These are phyloP conservation scores for Drosophila kokeensis DNA, from an alignment of 2,888 invertebrate genomes.

Conservation along the genomic window DNA sequence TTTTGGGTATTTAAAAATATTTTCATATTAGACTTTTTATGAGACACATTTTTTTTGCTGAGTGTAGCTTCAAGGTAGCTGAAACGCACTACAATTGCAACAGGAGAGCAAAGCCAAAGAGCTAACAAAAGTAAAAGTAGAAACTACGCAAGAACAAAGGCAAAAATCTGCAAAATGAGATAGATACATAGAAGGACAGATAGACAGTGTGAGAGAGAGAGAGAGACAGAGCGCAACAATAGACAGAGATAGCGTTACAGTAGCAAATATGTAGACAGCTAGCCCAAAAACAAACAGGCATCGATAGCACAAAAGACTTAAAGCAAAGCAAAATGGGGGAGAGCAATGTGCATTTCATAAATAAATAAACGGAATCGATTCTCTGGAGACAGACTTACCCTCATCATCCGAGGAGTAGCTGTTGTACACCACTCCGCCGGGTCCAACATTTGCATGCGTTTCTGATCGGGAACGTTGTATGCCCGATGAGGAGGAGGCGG, in stretches of 20 bases:
- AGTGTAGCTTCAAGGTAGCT: constrained; percentile 26
- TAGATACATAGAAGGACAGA: constrained; percentile 22
- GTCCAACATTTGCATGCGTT: constrained; percentile 86
- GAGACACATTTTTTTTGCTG: background rate
- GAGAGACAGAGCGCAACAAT: constrained; percentile 18
- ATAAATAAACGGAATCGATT: constrained; percentile 12
- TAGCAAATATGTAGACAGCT: constrained; percentile 26
- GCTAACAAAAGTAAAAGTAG: constrained; percentile 44
- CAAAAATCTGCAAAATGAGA: constrained; percentile 57
- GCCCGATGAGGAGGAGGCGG: constrained; percentile 51
- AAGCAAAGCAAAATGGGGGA: constrained; percentile 67
- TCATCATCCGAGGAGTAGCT: constrained; percentile 96
- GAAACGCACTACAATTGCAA: constrained; percentile 19
- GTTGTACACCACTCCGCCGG: constrained; percentile 87
- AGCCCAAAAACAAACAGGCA: constrained; percentile 26
- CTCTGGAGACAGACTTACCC: constrained; percentile 88
- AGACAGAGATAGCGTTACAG: constrained; percentile 39
- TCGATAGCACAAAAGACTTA: constrained; percentile 61
- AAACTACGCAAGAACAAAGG: constrained; percentile 47
- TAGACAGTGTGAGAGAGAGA: constrained; percentile 18
- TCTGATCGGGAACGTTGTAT: constrained; percentile 85
- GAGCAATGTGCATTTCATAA: constrained; percentile 34
- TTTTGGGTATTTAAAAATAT: background rate
- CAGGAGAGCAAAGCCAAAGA: constrained; percentile 42
- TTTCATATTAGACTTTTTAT: background rate